Evolutionary conservation across 2,888 invertebrate genomes (phyloP).

Genomic region (Heteromyza rotundicornis): DNA sequence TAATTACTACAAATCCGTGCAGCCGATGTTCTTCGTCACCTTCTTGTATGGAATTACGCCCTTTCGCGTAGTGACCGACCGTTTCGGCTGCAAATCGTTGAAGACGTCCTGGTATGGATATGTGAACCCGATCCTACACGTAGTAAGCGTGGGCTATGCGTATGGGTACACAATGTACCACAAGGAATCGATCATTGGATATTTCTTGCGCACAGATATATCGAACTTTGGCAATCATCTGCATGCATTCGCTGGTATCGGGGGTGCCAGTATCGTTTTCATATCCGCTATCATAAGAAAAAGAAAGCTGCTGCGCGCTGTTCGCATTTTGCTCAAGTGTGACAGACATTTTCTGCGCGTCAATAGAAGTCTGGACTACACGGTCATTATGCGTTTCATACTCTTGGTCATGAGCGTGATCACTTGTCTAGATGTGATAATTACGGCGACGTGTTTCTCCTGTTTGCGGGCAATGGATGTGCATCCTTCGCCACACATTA

Average conservation of each 20-base stretch:
- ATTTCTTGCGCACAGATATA: conserved; percentile 32
- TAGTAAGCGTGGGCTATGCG: conserved; percentile 17
- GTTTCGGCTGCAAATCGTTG: conserved; percentile 24
- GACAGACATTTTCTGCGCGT: conserved; percentile 19
- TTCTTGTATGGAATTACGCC: conserved; percentile 31
- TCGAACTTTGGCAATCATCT: conserved; percentile 28
- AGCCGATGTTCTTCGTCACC: conserved; percentile 28
- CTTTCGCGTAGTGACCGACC: conserved; percentile 25
- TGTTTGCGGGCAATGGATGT: conserved; percentile 29
- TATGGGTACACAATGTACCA: conserved; percentile 23
- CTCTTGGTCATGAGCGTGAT: conserved; percentile 11
- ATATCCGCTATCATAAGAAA: conserved; percentile 21
- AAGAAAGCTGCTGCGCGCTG: conserved; percentile 24
- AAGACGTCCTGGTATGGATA: conserved; percentile 25
- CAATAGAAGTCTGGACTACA: conserved; percentile 23
- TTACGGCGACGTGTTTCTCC: conserved; percentile 19
- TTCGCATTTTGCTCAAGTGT: conserved; percentile 22
- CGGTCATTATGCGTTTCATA: conserved; percentile 19
- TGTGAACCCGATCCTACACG: conserved; percentile 21
- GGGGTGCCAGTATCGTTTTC: conserved; percentile 23
- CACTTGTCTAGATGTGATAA: conserved; percentile 12
- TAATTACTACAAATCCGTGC: conserved; percentile 33
- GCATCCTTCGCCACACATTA: conserved; percentile 28
- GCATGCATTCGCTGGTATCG: conserved; percentile 22
- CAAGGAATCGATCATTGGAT: conserved; percentile 33